Conservation (phyloP, 1,140 invertebrate genomes). For the Tetranychus urticae region DNA sequence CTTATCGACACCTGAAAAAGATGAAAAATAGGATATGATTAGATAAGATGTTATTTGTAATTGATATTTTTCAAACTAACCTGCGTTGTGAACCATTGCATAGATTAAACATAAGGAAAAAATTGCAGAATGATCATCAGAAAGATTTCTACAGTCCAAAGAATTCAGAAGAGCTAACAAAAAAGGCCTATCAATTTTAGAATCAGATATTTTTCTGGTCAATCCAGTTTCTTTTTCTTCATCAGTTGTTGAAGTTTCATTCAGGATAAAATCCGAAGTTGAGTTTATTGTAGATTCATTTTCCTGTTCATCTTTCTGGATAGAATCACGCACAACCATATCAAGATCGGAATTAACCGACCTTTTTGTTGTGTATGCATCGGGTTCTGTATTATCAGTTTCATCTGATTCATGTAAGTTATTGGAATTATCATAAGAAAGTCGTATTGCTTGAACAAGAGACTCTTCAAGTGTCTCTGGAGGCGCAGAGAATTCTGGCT, state of each 20-base stretch:
- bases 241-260: conserved; percentile 39
- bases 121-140: conserved; percentile 75
- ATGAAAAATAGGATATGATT: not conserved
- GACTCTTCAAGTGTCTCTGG: conserved; percentile 49
- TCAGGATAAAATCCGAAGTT: not conserved
- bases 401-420: too few species aligned
- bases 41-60: not conserved
- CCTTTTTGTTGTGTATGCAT: too few species aligned
- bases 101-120: conserved; percentile 78
- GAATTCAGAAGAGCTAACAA: conserved; percentile 63
- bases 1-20: not conserved
- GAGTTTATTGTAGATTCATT: not conserved
- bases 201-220: not conserved
- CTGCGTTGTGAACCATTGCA: conserved; percentile 75
- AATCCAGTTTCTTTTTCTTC: conserved; percentile 43
- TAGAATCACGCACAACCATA: too few species aligned
- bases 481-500: conserved; percentile 27
- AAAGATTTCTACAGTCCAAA: conserved; percentile 45
- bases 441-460: conserved; percentile 14
- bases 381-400: not conserved
- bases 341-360: too few species aligned
- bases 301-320: not conserved
- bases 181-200: conserved; percentile 39
- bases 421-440: too few species aligned
- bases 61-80: conserved; percentile 25